Base-by-base conservation (phyloP, 2,888 invertebrate genomes). In the Drosophila nr. medialis region DNA sequence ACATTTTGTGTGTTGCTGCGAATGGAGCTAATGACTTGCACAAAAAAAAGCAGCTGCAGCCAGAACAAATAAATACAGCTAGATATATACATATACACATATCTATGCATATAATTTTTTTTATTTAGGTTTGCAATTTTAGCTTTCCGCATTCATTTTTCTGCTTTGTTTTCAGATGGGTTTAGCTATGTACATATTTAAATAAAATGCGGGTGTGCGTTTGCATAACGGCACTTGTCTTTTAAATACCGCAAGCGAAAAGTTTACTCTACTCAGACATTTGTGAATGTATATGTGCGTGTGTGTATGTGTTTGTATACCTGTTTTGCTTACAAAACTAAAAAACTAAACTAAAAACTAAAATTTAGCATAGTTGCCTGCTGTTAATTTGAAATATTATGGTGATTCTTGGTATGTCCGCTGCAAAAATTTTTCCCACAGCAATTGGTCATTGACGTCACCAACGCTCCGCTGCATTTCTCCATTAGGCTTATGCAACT, bases 401-500 rank as follows among this genome's bases (percentile, higher is more conserved):
- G 56, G 15, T 0, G 8, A n/a, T 3, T n/a, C 10, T 53, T 81
- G 69, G 7, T 64, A 64, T 10, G 32, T 15, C 3, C 3, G 27
- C 18, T 86, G 81, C n/a, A 86, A 73, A 27, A 66, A 30, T 7
- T 61, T 24, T 32, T 84, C 86, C 86, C 86, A 85, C 2, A 74
- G 32, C 50, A 85, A 40, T 55, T 70, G 66, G 29, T 50, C 84
- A 48, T 61, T 55, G 29, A 86, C 70, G 49, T 85, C 85, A 6
- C 84, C 86, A 11, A 49, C 21, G 18, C 29, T 55, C 1, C 36
- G 6, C 6, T 48, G 42, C 30, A 1, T 3, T 27, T 48, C 15
- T 24, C 45, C 29, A 8, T 18, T 18, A 4, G 11, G 7, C 15
- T 21, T 2, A 0, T 21, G 32, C 1, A 15, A 7, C 4, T 7